These are phyloP conservation scores for Petaurus breviceps DNA, from an alignment of 2,113 vertebrate species.

Conservation along the genomic window DNA sequence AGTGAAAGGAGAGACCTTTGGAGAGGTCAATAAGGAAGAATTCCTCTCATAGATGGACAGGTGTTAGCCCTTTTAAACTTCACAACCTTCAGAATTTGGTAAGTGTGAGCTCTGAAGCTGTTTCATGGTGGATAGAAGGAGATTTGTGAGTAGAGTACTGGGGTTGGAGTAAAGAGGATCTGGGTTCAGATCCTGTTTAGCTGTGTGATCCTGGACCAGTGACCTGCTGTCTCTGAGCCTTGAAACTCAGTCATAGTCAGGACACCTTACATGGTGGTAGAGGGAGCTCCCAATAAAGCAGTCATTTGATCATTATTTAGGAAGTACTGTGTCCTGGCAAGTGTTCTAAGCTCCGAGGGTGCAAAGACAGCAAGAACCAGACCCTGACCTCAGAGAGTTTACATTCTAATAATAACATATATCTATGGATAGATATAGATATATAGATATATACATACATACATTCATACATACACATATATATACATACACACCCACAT, in stretches of 20 bases:
- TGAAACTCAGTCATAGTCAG: background rate
- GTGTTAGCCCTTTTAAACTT: background rate
- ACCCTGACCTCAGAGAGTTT: background rate
- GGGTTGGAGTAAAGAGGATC: background rate
- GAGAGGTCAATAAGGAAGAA: background rate
- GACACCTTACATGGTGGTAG: background rate
- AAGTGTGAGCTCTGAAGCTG: background rate
- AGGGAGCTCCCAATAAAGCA: background rate
- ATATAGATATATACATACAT: too few species aligned
- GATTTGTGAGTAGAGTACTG: background rate
- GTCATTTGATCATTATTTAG: background rate
- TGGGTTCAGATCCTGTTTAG: background rate
- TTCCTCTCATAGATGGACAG: background rate
- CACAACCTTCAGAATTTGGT: background rate
- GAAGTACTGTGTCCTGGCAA: rapidly evolving
- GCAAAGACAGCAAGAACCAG: background rate
- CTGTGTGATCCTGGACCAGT: background rate
- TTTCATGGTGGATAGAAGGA: background rate
- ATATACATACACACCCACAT: too few species aligned
- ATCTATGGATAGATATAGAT: too few species aligned
- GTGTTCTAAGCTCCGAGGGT: rapidly evolving
- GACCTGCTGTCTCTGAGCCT: background rate
- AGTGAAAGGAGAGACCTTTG: background rate
- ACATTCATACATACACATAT: too few species aligned
- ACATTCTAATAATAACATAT: too few species aligned